Base-by-base conservation (phyloP, 2,797 vertebrate species). In the Sardinella longiceps region DNA sequence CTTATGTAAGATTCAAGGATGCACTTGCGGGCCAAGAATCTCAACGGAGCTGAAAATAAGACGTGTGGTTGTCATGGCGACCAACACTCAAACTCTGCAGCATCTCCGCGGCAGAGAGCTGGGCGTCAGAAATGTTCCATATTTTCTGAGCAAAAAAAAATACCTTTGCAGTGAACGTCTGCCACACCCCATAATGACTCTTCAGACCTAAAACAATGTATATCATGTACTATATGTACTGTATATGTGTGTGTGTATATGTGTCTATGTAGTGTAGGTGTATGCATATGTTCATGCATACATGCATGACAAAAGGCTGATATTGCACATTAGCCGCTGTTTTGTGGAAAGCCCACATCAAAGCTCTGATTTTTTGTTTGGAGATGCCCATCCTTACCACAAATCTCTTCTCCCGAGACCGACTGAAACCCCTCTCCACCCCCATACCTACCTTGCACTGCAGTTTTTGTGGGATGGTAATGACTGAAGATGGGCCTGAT, bases 61-160 rank as follows among this genome's bases (percentile, higher is more conserved):
- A 84, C 30, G 10, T 81, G 23, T 25, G 39, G 87, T 90, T 87
- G 80, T 81, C 81, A 87, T 37, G 77, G 86, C 43, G 87, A 88
- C 88, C 58, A 25, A 70, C 53, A 25, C 82, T 66, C 81, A 85
- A 86, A 84, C 33, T 60, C 81, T 80, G 80, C 37, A 84, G 80
- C 53, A 39, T 81, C 84, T 83, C 84, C 46, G 39, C 63, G 51
- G 83, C 33, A 39, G 66, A 4, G 66, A 37, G 33, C 66, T 39
- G 66, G 66, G 66, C 70, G 33, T 77, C 70, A 77, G n/a, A n/a
- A 43, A 43, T 77, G 37, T 39, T 77, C 70, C 70, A 15, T 20
- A 43, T 5, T 43, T 77, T 43, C 37, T 4, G 70, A 18, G 20
- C 10, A 43, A 77, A 18, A 74, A 74, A 37, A 66, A 70, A 4